These are phyloP conservation scores for Neolamprologus brichardi DNA, from an alignment of 2,113 vertebrate genomes.

Conservation along the genomic window DNA sequence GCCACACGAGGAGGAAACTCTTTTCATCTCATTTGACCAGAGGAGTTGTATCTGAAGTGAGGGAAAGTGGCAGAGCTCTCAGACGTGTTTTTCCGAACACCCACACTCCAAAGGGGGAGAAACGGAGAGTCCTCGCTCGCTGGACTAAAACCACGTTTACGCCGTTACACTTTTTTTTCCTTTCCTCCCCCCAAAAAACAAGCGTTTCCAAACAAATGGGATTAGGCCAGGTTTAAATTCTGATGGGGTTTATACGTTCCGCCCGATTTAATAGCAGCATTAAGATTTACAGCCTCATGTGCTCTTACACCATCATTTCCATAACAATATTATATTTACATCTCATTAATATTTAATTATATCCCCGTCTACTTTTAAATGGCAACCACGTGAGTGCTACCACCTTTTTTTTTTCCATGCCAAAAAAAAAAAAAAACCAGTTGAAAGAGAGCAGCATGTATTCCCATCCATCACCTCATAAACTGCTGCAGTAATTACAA, in stretches of 20 bases:
- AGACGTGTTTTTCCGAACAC: slow-evolving; percentile 31
- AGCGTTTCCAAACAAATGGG: slow-evolving; percentile 57
- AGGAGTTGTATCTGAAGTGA: slow-evolving; percentile 38
- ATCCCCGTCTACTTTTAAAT: slow-evolving; percentile 14
- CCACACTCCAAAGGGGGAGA: not conserved
- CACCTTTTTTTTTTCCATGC: not conserved
- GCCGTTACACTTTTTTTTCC: not conserved
- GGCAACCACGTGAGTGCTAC: slow-evolving; percentile 21
- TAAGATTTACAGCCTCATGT: slow-evolving; percentile 35
- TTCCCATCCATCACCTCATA: slow-evolving; percentile 56
- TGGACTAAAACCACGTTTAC: not conserved
- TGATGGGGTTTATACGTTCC: slow-evolving; percentile 42
- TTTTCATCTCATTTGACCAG: slow-evolving; percentile 46
- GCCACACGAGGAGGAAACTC: not conserved
- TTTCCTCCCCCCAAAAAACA: slow-evolving; percentile 8
- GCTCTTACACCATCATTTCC: slow-evolving; percentile 27
- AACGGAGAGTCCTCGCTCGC: slow-evolving; percentile 2
- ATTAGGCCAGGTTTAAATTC: slow-evolving; percentile 52
- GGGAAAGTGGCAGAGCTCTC: slow-evolving; percentile 37
- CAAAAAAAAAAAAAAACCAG: not conserved
- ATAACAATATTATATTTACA: slow-evolving; percentile 53
- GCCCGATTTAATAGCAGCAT: slow-evolving; percentile 46
- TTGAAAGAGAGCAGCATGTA: slow-evolving; percentile 26
- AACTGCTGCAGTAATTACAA: slow-evolving; percentile 68
- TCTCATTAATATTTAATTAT: slow-evolving; percentile 47